Conservation (phyloP, 2,797 vertebrate genomes). For the Psittacula echo region DNA sequence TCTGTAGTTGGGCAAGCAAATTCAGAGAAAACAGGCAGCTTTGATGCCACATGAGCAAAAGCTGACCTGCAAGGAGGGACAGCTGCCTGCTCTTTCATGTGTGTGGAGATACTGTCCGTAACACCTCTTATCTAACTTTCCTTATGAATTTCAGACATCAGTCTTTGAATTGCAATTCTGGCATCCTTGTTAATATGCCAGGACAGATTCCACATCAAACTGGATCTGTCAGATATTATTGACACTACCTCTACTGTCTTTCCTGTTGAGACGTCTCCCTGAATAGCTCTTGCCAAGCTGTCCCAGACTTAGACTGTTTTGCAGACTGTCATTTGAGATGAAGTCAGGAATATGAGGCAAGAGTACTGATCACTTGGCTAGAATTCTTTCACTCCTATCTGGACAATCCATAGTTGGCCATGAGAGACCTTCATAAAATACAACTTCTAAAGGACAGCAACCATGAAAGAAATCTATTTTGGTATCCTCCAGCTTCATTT, state of each 20-base stretch:
- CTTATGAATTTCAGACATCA: neutral
- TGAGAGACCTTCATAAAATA: neutral
- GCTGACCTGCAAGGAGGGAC: neutral
- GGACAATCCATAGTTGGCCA: neutral
- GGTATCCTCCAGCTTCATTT: neutral
- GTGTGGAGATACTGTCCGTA: neutral
- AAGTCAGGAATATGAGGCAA: neutral
- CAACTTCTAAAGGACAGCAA: neutral
- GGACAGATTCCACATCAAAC: neutral
- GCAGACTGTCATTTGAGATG: neutral
- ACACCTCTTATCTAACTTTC: neutral
- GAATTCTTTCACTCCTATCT: neutral
- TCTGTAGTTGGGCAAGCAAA: constrained; percentile 12
- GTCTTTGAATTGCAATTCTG: neutral
- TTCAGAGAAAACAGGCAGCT: neutral
- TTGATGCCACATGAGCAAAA: neutral
- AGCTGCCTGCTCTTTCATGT: neutral
- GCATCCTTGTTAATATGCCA: neutral
- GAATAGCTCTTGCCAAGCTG: neutral
- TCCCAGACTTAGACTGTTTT: neutral
- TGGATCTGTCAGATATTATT: neutral
- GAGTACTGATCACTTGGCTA: neutral
- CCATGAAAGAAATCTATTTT: neutral
- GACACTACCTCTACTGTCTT: neutral
- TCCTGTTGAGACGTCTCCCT: neutral